Percentiles rank a stretch among this genome's conserved stretches.
Conservation (phyloP, 2,113 vertebrate genomes). For the Calypte anna region DNA sequence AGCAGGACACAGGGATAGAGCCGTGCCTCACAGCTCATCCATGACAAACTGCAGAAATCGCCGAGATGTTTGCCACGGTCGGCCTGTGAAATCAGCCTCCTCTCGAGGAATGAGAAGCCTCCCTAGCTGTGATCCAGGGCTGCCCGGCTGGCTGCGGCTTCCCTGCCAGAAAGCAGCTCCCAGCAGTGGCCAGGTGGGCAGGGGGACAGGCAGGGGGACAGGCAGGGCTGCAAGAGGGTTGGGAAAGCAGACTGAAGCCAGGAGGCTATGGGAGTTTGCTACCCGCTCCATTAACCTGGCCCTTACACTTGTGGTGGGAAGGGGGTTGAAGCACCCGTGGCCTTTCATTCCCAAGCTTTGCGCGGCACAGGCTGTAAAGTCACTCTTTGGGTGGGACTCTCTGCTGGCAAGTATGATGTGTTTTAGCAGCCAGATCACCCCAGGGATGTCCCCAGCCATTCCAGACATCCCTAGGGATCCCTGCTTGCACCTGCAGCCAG, state of each 20-base stretch:
- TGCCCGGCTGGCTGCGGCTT: not conserved
- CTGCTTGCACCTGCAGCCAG: slow-evolving; percentile 11
- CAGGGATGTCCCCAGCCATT: not conserved
- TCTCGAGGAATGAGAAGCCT: slow-evolving; percentile 54
- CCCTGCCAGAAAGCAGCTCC: not conserved
- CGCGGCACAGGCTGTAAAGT: not conserved
- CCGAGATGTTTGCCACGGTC: not conserved
- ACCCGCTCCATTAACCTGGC: not conserved
- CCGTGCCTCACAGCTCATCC: not conserved
- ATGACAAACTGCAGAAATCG: not conserved
- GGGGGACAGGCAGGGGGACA: not conserved
- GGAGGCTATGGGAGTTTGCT: not conserved
- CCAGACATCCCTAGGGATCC: not conserved
- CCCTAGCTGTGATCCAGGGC: not conserved
- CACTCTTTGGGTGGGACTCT: not conserved
- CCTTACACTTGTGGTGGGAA: rapidly evolving
- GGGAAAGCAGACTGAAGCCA: not conserved
- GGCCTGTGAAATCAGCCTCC: slow-evolving; percentile 26
- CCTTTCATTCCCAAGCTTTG: not conserved
- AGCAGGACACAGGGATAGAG: not conserved
- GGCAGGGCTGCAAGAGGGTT: not conserved
- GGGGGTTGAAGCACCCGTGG: not conserved
- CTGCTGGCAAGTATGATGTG: not conserved
- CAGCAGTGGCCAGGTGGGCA: not conserved
- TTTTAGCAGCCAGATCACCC: slow-evolving; percentile 34